These are phyloP conservation scores for Pentalonia nigronervosa DNA, from an alignment of 1,140 invertebrate species.

Conservation along the genomic window DNA sequence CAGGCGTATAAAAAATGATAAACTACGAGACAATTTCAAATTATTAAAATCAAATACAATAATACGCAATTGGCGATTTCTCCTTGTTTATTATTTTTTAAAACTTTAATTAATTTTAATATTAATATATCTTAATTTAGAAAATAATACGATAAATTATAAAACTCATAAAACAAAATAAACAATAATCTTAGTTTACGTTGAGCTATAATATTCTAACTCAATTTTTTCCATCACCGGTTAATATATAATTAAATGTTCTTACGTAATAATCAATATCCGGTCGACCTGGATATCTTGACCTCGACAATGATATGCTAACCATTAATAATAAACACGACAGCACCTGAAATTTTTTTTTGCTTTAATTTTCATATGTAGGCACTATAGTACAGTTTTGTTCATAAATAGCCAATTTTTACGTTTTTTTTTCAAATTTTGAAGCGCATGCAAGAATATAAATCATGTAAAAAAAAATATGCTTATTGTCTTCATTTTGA, in stretches of 20 bases:
- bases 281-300: slow-evolving; percentile 51
- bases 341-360: slow-evolving; percentile 29
- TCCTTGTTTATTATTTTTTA: no score
- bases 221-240: neutral
- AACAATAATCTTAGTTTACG: neutral
- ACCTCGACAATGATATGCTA: slow-evolving; percentile 27
- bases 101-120: no score
- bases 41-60: no score
- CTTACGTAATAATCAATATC: slow-evolving; percentile 57
- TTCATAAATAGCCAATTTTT: neutral
- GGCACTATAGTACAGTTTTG: neutral
- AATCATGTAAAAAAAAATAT: neutral
- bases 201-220: neutral
- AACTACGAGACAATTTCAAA: no score
- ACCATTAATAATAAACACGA: slow-evolving; percentile 25
- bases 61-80: no score
- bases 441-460: neutral
- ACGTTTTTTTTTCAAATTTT: neutral
- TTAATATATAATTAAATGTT: slow-evolving; percentile 24
- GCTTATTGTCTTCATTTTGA: neutral
- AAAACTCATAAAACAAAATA: no score
- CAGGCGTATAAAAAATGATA: no score
- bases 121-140: neutral
- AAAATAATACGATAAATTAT: neutral
- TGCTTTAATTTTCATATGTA: neutral